Evolutionary conservation across 2,888 invertebrate genomes (phyloP), one percentile per base, ranked within the genome.

Genomic region (Latheticus oryzae): DNA sequence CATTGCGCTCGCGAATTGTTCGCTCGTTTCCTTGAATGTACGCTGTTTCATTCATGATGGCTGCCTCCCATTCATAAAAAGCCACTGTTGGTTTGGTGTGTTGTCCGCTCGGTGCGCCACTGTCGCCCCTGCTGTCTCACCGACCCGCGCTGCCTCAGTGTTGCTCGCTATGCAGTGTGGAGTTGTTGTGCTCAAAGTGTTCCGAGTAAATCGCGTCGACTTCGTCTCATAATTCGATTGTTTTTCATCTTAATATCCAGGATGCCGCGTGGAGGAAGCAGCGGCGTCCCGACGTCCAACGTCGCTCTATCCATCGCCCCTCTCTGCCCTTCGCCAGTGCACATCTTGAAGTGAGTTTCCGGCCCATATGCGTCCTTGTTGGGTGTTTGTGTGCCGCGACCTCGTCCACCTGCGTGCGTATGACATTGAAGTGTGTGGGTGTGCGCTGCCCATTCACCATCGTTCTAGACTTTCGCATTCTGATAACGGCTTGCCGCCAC

Each of bases 61-160:
- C 85, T 83, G 85, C 84, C 84, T 83, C 83, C 84, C 85, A 86
- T 86, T 86, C 85, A 86, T 85, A 85, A 85, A 85, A 85, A 85
- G 84, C 84, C 82, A 80, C 79, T 56, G 81, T 77, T 79, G 11
- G 26, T 24, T 59, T 54, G 70, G 80, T 68, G 64, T 63, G 57
- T 61, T 64, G 69, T 65, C 68, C 65, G 65, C 73, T 73, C 56
- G 69, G 77, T 64, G 73, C 74, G 76, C 75, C 70, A 71, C 71
- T 60, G 67, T 73, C 74, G 73, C 64, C 62, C 61, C 63, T 61
- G 60, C 62, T 63, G 64, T 58, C 67, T 64, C 65, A 65, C 62
- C 71, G 60, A 67, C 70, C 71, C 68, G 69, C 68, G 64, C 68
- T 58, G 62, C 67, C 51, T 67, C 66, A 70, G 70, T 70, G 37